phyloP scores from a whole-genome alignment of 2,797 vertebrate species.

The Balearica regulorum region DNA sequence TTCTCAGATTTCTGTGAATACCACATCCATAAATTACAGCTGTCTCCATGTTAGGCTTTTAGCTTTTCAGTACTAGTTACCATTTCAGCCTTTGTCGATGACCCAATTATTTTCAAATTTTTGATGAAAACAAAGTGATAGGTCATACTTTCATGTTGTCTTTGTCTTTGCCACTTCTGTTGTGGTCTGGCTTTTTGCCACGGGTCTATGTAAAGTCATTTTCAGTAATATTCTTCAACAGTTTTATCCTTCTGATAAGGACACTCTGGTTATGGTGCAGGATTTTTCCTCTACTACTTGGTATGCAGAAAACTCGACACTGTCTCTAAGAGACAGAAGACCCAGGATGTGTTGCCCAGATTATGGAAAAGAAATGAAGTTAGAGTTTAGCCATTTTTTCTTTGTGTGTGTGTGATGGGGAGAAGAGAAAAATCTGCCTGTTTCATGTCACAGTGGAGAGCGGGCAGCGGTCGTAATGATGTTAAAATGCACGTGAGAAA shows the following conservation, averaged over 20 bases:
- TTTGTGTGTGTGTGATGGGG: background rate
- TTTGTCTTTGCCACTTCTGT: background rate
- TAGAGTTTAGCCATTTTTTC: background rate
- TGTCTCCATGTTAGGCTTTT: background rate
- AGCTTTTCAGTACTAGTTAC: background rate
- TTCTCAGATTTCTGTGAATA: background rate
- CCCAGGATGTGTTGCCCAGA: background rate
- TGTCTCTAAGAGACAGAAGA: background rate
- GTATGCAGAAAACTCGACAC: background rate
- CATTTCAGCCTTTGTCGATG: slow-evolving; percentile 2
- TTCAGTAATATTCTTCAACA: background rate
- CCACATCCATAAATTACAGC: background rate
- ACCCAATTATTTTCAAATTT: background rate
- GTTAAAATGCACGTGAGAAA: background rate
- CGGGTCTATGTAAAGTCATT: background rate
- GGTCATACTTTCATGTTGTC: background rate
- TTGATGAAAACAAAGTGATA: background rate
- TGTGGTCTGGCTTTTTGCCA: background rate
- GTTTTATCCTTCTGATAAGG: background rate
- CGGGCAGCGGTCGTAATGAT: background rate
- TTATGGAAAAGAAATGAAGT: background rate
- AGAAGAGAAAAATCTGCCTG: background rate
- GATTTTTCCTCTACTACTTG: background rate
- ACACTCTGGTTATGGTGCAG: background rate
- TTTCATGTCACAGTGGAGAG: background rate